These are phyloP conservation scores for Trinorchestia longiramus DNA, from an alignment of 1,140 invertebrate species.

Conservation along the genomic window DNA sequence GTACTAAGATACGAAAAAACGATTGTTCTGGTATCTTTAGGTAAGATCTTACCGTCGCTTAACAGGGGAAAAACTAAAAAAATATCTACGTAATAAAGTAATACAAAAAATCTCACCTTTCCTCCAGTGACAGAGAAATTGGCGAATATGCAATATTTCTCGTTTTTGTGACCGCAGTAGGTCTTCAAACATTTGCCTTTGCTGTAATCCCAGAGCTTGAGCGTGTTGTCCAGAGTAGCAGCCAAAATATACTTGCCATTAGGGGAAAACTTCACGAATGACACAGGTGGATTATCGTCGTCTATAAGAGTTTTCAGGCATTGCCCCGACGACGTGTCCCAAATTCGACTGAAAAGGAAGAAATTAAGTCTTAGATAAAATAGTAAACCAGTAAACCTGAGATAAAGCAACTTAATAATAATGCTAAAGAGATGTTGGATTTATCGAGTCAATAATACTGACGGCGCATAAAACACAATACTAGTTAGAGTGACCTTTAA, in stretches of 20 bases:
- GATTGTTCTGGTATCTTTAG: neutral
- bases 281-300: constrained; percentile 97
- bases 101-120: constrained; percentile 78
- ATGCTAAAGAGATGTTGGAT: too few species aligned
- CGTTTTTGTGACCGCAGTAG: constrained; percentile 97
- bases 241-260: constrained; percentile 99
- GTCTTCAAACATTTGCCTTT: constrained; percentile 98
- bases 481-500: too few species aligned
- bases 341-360: constrained; percentile 86
- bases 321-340: constrained; percentile 99
- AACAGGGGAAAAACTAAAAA: neutral
- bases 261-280: constrained; percentile 99
- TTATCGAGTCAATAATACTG: too few species aligned
- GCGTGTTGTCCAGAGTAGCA: constrained; percentile 96
- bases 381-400: neutral
- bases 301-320: constrained; percentile 97
- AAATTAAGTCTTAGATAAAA: neutral
- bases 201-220: constrained; percentile 99
- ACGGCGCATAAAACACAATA: too few species aligned
- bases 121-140: constrained; percentile 99
- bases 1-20: neutral
- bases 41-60: neutral
- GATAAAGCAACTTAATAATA: too few species aligned
- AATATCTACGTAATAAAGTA: neutral
- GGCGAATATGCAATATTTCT: constrained; percentile 99